A percentile compares a stretch with the other conserved stretches of the same genome.
phyloP scores from a whole-genome alignment of 1,140 invertebrate species.

The Drosophila subobscura region DNA sequence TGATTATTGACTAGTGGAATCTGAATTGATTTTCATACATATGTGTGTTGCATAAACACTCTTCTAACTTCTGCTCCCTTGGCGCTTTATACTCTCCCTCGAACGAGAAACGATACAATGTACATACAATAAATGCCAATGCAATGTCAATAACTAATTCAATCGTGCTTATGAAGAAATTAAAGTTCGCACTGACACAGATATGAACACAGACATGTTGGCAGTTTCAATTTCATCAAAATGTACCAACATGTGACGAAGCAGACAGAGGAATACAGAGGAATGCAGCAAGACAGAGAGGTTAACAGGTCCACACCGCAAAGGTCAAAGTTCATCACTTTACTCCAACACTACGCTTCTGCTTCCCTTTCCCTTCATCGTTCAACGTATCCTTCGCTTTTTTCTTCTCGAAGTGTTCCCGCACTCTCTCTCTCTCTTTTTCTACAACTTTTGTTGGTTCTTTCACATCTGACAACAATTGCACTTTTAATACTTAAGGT shows the following conservation, averaged over 20 bases:
- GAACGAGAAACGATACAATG: slow-evolving; percentile 40
- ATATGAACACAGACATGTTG: slow-evolving; percentile 6
- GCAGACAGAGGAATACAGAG: slow-evolving; percentile 2
- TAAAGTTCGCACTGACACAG: slow-evolving; percentile 1
- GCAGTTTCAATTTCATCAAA: slow-evolving; percentile 62
- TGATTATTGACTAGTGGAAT: slow-evolving; percentile 11
- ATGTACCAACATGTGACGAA: slow-evolving; percentile 30
- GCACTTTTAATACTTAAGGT: too few species aligned
- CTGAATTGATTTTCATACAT: slow-evolving; percentile 38
- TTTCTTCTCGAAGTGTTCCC: slow-evolving; percentile 6
- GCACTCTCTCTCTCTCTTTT: slow-evolving; percentile 24
- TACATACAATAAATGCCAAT: slow-evolving; percentile 70
- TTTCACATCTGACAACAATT: too few species aligned
- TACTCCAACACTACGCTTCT: not conserved
- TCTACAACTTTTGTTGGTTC: slow-evolving; percentile 6
- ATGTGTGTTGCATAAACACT: slow-evolving; percentile 24
- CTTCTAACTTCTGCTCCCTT: not conserved
- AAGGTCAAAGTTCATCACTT: slow-evolving; percentile 69
- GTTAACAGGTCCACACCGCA: not conserved
- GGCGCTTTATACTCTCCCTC: not conserved
- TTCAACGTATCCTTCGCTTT: not conserved
- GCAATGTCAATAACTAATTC: slow-evolving; percentile 64
- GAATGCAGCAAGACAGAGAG: not conserved
- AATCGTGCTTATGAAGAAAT: slow-evolving; percentile 37
- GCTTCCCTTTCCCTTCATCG: not conserved